Percentiles rank a stretch among this genome's conserved stretches.
Evolutionary conservation across 2,888 invertebrate genomes (phyloP).

Genomic region (Corbicula japonica): DNA sequence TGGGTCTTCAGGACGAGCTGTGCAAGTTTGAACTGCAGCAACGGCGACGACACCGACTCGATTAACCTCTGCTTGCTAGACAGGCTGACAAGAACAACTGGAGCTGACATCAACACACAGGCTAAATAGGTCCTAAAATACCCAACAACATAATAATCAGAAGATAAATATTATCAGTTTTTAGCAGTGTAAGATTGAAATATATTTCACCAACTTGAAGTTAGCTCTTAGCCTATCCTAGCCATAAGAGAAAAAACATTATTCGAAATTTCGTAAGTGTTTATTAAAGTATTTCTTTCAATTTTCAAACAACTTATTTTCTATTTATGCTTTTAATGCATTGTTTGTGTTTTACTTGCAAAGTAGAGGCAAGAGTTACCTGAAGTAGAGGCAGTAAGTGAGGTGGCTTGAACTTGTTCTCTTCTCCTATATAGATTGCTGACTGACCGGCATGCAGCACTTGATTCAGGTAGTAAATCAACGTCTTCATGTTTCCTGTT

Average conservation of each 20-base stretch:
- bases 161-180: too few relatives aligned
- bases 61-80: conserved; percentile 68
- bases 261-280: too few relatives aligned
- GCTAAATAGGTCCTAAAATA: conserved; percentile 65
- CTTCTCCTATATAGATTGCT: too few relatives aligned
- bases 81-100: conserved; percentile 67
- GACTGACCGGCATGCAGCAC: conserved; percentile 31
- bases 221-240: too few relatives aligned
- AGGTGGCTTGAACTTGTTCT: conserved; percentile 18
- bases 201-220: too few relatives aligned
- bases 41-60: conserved; percentile 65
- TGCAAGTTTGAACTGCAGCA: conserved; percentile 69
- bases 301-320: not conserved
- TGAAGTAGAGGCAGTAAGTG: conserved; percentile 57
- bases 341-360: not conserved
- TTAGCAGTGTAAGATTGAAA: too few relatives aligned
- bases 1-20: conserved; percentile 68
- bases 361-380: conserved; percentile 15
- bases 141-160: too few relatives aligned
- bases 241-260: too few relatives aligned
- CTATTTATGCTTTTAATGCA: too few relatives aligned
- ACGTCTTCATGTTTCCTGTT: conserved; percentile 52
- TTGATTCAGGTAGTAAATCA: conserved; percentile 65
- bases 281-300: too few relatives aligned
- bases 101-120: conserved; percentile 69